Conservation (phyloP, 2,888 invertebrate genomes). For the Zygogramma bicolorata region DNA sequence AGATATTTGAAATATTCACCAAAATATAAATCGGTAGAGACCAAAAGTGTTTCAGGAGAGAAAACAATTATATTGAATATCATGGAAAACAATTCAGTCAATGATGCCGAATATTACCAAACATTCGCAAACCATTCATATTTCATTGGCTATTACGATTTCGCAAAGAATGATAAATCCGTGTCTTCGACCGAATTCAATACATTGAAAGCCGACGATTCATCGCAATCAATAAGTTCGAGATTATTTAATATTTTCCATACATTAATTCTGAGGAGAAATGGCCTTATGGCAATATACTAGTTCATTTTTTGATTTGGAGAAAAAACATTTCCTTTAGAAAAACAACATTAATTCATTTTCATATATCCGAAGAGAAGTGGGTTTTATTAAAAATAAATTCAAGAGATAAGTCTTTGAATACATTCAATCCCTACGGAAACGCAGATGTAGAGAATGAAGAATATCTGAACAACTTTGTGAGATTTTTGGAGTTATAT, state of each 20-base stretch:
- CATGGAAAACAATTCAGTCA: background rate
- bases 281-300: background rate
- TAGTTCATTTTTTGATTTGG: background rate
- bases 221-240: background rate
- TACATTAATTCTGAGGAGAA: background rate
- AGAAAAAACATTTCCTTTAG: background rate
- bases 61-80: background rate
- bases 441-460: background rate
- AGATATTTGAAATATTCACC: conserved; percentile 8
- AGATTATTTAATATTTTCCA: background rate
- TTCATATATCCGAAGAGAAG: background rate
- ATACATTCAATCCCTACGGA: conserved; percentile 10
- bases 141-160: background rate
- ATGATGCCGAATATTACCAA: background rate
- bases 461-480: background rate
- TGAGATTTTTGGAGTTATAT: background rate
- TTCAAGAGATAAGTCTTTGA: background rate
- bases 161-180: background rate
- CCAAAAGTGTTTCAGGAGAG: background rate
- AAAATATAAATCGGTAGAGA: background rate
- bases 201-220: background rate
- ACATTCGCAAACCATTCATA: background rate
- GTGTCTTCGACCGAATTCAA: background rate
- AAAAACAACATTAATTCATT: background rate
- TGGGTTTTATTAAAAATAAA: background rate